Evolutionary conservation across 2,888 invertebrate genomes (phyloP).

Genomic region (Morpho helenor): DNA sequence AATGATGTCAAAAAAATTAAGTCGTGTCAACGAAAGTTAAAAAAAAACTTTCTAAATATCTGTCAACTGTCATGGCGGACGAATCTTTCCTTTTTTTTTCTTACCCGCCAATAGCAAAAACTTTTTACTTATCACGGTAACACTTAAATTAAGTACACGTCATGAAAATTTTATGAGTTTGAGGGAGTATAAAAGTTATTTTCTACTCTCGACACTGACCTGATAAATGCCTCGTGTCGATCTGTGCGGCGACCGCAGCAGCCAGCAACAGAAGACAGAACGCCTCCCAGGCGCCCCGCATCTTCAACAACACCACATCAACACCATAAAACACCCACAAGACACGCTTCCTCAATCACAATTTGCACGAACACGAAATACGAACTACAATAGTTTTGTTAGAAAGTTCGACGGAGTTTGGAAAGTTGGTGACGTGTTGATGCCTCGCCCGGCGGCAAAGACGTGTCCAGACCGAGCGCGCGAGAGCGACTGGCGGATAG

Average conservation of each 20-base stretch:
- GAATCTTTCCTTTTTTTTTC: slow-evolving; percentile 8
- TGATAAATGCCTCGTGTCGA: slow-evolving; percentile 70
- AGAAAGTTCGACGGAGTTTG: slow-evolving; percentile 52
- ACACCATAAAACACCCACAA: slow-evolving; percentile 57
- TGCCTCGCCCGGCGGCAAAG: slow-evolving; percentile 31
- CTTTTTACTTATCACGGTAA: too few relatives aligned
- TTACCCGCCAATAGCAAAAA: background rate
- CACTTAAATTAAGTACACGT: background rate
- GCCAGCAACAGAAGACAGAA: slow-evolving; percentile 59
- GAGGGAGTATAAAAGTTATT: background rate
- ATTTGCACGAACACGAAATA: slow-evolving; percentile 21
- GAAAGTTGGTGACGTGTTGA: slow-evolving; percentile 69
- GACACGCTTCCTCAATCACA: slow-evolving; percentile 31
- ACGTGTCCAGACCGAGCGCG: slow-evolving; percentile 38
- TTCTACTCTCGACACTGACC: slow-evolving; percentile 38
- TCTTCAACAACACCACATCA: slow-evolving; percentile 69
- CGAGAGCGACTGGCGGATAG: slow-evolving; percentile 48
- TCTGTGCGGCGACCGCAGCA: slow-evolving; percentile 52
- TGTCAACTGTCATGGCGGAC: slow-evolving; percentile 5
- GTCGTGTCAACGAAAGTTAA: slow-evolving; percentile 6
- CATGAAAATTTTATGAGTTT: background rate
- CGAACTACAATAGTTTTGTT: slow-evolving; percentile 17
- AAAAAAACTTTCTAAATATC: slow-evolving; percentile 16
- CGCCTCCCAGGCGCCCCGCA: slow-evolving; percentile 72
- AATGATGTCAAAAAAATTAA: background rate